Evolutionary conservation across 2,113 vertebrate genomes (phyloP), one percentile per base, ranked within the genome.

Genomic region (Fulica atra): DNA sequence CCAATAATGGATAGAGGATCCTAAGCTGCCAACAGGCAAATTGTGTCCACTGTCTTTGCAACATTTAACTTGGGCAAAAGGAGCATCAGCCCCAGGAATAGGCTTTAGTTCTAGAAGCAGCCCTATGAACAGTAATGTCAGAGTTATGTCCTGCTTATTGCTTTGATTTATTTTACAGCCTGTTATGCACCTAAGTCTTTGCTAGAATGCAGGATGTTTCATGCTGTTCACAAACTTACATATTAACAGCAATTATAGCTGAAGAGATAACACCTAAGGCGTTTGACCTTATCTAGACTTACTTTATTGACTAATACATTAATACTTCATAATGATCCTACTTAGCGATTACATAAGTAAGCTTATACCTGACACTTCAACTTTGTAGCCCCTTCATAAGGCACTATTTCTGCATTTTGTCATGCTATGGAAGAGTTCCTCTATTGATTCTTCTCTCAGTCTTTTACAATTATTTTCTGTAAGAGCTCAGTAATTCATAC

Each of bases 251-350:
- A 95, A 83, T 94, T 95, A 93, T 40, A 86, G 56, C 16, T 70
- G 63, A 86, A 85, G 24, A 89, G 78, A 54, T 90, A 93, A 83
- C 88, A 86, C 82, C 89, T 88, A 70, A 71, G 92, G 90, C 88
- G 82, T 92, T 89, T 94, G 93, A 97, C 90, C 89, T 97, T 96
- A 95, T 95, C 90, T 78, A 78, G 56, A 74, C 23, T 83, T 88
- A 88, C 57, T 94, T 92, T 81, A 83, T 88, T 93, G 87, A 88
- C 64, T 74, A 86, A 68, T 54, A 33, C 24, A 90, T 97, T 74
- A 96, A 96, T 94, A 96, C 3, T 94, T 95, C 76, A 96, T 86
- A 64, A 77, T 86, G 42, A 88, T 81, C 48, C 80, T 83, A 63
- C 24, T 83, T 59, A 66, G 59, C 60, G 71, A 74, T 94, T 96